Evolutionary conservation across 2,888 invertebrate species (phyloP).

Genomic region (Glyphotaelius pellucidus): DNA sequence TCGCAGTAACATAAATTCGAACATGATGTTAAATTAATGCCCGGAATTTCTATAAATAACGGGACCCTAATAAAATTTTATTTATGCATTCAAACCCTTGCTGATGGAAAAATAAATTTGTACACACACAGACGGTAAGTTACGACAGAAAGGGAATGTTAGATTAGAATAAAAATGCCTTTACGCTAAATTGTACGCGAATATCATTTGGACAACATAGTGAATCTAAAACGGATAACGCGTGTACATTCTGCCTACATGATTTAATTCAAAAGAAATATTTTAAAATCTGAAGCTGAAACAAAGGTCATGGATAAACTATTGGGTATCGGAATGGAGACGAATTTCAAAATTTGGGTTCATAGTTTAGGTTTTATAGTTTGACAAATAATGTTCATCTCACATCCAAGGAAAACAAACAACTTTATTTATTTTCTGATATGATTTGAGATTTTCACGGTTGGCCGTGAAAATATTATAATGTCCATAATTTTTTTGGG

Average conservation of each 20-base stretch:
- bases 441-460: too few relatives aligned
- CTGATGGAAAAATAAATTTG: constrained; percentile 43
- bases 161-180: constrained; percentile 26
- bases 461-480: too few relatives aligned
- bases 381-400: not conserved
- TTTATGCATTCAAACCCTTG: constrained; percentile 46
- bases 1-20: constrained; percentile 38
- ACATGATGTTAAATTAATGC: constrained; percentile 45
- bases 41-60: constrained; percentile 43
- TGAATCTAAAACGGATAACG: constrained; percentile 5
- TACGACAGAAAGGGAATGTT: constrained; percentile 11
- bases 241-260: not conserved
- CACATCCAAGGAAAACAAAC: not conserved
- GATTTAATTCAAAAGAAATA: not conserved
- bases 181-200: constrained; percentile 20
- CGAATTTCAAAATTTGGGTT: not conserved
- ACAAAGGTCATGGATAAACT: not conserved
- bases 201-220: constrained; percentile 8
- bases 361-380: not conserved
- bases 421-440: too few relatives aligned
- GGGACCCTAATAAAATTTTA: constrained; percentile 41
- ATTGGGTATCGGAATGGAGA: too few relatives aligned
- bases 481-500: too few relatives aligned
- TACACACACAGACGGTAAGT: constrained; percentile 19
- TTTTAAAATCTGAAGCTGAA: not conserved